A percentile compares a stretch with the other conserved stretches of the same genome.
Evolutionary conservation across 2,888 invertebrate species (phyloP).

Genomic region (Trichogramma evanescens): DNA sequence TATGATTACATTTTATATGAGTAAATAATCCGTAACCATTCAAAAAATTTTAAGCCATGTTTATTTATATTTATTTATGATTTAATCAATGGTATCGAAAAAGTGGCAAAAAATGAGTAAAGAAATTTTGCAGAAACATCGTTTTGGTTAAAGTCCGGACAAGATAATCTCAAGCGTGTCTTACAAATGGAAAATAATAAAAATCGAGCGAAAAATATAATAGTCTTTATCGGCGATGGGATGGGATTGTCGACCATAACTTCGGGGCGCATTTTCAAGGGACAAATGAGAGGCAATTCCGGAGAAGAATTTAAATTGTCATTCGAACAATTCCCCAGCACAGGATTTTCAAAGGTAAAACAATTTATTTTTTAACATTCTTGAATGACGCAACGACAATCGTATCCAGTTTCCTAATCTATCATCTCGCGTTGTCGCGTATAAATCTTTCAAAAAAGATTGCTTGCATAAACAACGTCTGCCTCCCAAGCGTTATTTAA

Average conservation of each 20-base stretch:
- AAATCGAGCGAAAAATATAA: slow-evolving; percentile 55
- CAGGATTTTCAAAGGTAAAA: slow-evolving; percentile 57
- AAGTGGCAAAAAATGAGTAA: neutral
- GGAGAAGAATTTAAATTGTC: slow-evolving; percentile 56
- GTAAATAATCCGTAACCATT: too few relatives aligned
- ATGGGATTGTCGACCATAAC: slow-evolving; percentile 62
- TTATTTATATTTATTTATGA: too few relatives aligned
- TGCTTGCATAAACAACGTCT: too few relatives aligned
- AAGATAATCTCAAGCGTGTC: slow-evolving; percentile 38
- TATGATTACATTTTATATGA: too few relatives aligned
- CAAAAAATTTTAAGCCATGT: too few relatives aligned
- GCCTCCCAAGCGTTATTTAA: too few relatives aligned
- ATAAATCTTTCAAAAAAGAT: too few relatives aligned
- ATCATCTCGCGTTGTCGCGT: too few relatives aligned
- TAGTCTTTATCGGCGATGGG: slow-evolving; percentile 62
- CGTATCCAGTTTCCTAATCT: too few relatives aligned
- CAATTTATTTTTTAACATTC: too few relatives aligned
- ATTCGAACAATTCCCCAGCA: slow-evolving; percentile 58
- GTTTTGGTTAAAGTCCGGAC: slow-evolving; percentile 42
- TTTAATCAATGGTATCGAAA: too few relatives aligned
- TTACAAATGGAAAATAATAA: slow-evolving; percentile 36
- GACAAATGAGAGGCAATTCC: slow-evolving; percentile 47
- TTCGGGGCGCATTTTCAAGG: slow-evolving; percentile 58
- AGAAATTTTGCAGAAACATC: slow-evolving; percentile 33
- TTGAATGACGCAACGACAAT: too few relatives aligned